Base-by-base conservation (phyloP, 2,888 invertebrate species). In the Charanyca ferruginea region DNA sequence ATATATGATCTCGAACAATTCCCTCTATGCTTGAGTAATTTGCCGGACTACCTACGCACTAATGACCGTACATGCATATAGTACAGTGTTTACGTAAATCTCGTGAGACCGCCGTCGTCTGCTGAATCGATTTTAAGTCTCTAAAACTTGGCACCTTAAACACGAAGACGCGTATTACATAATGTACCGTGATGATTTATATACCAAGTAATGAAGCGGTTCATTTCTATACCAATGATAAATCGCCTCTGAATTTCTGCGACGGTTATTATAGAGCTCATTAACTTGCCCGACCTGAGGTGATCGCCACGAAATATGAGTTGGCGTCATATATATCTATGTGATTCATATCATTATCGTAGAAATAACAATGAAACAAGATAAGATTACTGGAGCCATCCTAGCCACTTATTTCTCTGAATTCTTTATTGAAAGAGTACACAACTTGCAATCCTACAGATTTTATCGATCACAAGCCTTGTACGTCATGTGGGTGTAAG, bases 211-310 rank as follows among this genome's bases (percentile, higher is more conserved):
- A 78, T 69, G 66, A 79, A 68, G 63, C 64, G 38, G 73, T 73
- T 71, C 59, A 60, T 58, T 80, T 73, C 66, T 68, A 57, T 62
- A 45, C 47, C 54, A 66, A 66, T 71, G 67, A 80, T 80, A 76
- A 66, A 76, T 76, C 53, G 45, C 28, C 11, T 48, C 54, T 59
- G 48, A 66, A 66, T 55, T 70, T 70, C 70, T 25, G 54, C 55
- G 57, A 49, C 48, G 52, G 45, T 44, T 71, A 54, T 68, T 77
- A 65, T 60, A 71, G 63, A 70, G 28, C 63, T 65, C 69, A 73
- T 76, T 79, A 61, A 69, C 52, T 65, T 66, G 55, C 23, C 25
- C 35, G 49, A 66, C 45, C 67, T 74, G 61, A 75, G 66, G 64
- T 65, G 75, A 65, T 63, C 23, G 57, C 51, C 47, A 55, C 48